phyloP scores from a whole-genome alignment of 2,888 invertebrate genomes.

The Argyresthia albistria region DNA sequence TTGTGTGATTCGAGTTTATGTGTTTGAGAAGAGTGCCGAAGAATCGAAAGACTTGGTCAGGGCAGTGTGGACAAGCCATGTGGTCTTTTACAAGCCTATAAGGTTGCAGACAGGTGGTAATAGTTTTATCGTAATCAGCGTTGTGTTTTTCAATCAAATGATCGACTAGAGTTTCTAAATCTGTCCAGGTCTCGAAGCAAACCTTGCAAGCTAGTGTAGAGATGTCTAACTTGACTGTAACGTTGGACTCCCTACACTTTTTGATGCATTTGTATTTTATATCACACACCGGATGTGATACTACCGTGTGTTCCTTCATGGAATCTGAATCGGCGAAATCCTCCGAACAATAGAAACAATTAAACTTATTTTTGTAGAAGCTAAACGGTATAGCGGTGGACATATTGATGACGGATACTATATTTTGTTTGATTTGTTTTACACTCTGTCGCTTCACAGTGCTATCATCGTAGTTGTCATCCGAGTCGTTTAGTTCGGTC shows the following conservation, averaged over 20 bases:
- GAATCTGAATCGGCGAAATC: conserved; percentile 53
- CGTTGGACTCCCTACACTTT: conserved; percentile 56
- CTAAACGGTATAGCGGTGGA: conserved; percentile 63
- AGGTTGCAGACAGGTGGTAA: conserved; percentile 54
- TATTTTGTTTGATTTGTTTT: conserved; percentile 54
- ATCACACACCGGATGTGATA: conserved; percentile 52
- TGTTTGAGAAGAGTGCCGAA: conserved; percentile 59
- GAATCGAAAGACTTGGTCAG: conserved; percentile 46
- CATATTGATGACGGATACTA: conserved; percentile 56
- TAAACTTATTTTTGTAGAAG: conserved; percentile 60
- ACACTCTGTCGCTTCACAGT: conserved; percentile 42
- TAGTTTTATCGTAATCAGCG: conserved; percentile 52
- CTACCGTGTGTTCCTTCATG: conserved; percentile 49
- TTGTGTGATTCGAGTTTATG: conserved; percentile 54
- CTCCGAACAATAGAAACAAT: conserved; percentile 61
- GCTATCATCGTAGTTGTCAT: conserved; percentile 42
- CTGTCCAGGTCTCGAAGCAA: conserved; percentile 45
- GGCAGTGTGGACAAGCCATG: conserved; percentile 55
- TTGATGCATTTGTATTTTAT: conserved; percentile 51
- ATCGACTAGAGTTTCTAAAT: conserved; percentile 44
- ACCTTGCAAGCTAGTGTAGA: conserved; percentile 51
- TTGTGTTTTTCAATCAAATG: conserved; percentile 52
- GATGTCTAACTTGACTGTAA: conserved; percentile 59
- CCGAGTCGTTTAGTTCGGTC: conserved; percentile 36
- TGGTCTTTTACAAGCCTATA: conserved; percentile 51